A percentile compares a stretch with the other conserved stretches of the same genome.
These are phyloP conservation scores for Cirrhinus mrigala DNA, from an alignment of 2,797 vertebrate species.

Conservation along the genomic window DNA sequence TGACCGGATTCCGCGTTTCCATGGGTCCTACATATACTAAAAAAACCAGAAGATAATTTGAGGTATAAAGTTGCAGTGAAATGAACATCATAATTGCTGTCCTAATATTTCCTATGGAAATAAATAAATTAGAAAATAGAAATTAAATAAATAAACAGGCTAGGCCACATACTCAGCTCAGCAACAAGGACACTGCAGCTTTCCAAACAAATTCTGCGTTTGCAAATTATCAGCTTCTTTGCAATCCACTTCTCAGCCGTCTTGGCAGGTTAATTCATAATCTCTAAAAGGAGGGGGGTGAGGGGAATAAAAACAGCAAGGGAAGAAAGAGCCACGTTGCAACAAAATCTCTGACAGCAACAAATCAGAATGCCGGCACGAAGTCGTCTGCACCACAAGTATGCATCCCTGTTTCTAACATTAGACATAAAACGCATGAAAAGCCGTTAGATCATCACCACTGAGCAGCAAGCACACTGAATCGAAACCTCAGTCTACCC, in stretches of 20 bases:
- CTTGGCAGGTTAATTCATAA: conserved; percentile 64
- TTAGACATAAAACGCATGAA: background rate
- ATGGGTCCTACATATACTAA: no score
- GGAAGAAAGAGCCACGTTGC: conserved; percentile 45
- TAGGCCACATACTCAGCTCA: conserved; percentile 40
- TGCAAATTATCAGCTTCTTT: conserved; percentile 51
- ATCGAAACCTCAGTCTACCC: background rate
- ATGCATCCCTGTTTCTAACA: conserved; percentile 43
- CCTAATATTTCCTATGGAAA: conserved; percentile 31
- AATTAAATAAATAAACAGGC: background rate
- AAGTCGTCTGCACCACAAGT: conserved; percentile 14
- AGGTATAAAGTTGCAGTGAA: conserved; percentile 12
- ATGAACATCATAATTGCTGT: conserved; percentile 48
- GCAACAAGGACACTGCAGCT: conserved; percentile 50
- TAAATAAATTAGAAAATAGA: background rate
- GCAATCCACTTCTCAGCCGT: conserved; percentile 46
- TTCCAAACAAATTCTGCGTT: conserved; percentile 58
- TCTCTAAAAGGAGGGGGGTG: conserved; percentile 25
- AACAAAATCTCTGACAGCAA: conserved; percentile 55
- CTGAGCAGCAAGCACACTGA: background rate
- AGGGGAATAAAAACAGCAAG: conserved; percentile 10
- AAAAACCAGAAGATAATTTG: no score
- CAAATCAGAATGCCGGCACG: conserved; percentile 53
- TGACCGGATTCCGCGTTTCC: no score
- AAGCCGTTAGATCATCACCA: background rate